Conservation (phyloP, 2,797 vertebrate species). For the Amphiprion clarkii region DNA sequence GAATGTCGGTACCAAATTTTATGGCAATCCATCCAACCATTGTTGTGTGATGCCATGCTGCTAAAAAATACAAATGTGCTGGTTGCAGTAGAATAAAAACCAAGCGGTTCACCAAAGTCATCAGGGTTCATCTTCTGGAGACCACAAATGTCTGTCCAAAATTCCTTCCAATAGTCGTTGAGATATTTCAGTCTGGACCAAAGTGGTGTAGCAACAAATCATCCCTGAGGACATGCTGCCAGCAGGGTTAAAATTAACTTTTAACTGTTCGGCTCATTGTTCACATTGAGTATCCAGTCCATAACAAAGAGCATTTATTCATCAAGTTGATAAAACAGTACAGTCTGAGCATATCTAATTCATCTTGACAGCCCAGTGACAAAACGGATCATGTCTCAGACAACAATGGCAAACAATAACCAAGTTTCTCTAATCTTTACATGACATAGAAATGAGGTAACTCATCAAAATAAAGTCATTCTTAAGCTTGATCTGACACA, state of each 20-base stretch:
- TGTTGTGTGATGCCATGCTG: background rate
- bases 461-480: background rate
- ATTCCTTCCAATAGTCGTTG: background rate
- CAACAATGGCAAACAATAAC: constrained; percentile 7
- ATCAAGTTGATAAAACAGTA: background rate
- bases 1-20: background rate
- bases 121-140: background rate
- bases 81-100: background rate
- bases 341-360: background rate
- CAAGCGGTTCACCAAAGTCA: background rate
- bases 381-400: constrained; percentile 4
- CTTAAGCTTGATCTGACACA: background rate
- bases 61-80: background rate
- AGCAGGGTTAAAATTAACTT: background rate
- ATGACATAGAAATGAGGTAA: background rate
- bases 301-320: background rate
- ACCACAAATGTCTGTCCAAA: background rate
- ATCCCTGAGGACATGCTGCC: background rate
- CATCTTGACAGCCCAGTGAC: background rate
- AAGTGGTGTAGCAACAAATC: background rate
- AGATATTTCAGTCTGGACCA: constrained; percentile 3
- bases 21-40: background rate
- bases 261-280: background rate
- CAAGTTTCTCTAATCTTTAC: background rate
- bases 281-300: background rate